Percentiles rank a stretch among this genome's conserved stretches.
phyloP scores from a whole-genome alignment of 2,113 vertebrate genomes.

The Psilopogon haemacephalus region DNA sequence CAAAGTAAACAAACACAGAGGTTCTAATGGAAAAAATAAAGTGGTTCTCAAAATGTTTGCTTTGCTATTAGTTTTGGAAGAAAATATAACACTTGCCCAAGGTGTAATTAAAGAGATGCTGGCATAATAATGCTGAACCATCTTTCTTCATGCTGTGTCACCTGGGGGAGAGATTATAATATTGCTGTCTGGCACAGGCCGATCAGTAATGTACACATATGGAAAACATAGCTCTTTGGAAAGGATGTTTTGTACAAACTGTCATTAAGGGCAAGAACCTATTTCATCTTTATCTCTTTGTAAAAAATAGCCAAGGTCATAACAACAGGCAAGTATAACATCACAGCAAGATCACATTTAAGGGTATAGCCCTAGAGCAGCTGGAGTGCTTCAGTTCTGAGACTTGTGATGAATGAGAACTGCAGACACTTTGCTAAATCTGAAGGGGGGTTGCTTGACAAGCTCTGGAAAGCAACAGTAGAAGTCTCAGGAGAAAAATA shows the following conservation, averaged over 20 bases:
- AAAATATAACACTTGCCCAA: background rate
- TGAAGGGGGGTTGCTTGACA: background rate
- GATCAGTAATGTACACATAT: background rate
- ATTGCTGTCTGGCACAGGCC: background rate
- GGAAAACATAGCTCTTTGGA: background rate
- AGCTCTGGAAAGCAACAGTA: background rate
- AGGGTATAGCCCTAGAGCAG: slow-evolving; percentile 30
- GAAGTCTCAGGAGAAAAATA: slow-evolving; percentile 1
- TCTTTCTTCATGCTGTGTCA: background rate
- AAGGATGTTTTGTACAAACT: slow-evolving; percentile 2
- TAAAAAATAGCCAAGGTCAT: slow-evolving; percentile 47
- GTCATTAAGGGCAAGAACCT: slow-evolving; percentile 22
- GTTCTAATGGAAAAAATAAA: background rate
- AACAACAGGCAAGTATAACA: background rate
- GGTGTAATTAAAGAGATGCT: slow-evolving; percentile 10
- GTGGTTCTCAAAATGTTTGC: background rate
- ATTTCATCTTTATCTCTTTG: slow-evolving; percentile 49
- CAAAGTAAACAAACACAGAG: background rate
- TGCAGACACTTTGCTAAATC: background rate
- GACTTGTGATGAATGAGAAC: slow-evolving; percentile 16
- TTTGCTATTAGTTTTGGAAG: background rate
- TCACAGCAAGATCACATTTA: slow-evolving; percentile 31
- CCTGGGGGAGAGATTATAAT: background rate
- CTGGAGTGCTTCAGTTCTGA: slow-evolving; percentile 7
- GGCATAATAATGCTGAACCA: background rate